Percentiles rank a stretch among this genome's conserved stretches.
Conservation (phyloP, 2,113 vertebrate species). For the Tinamus guttatus region DNA sequence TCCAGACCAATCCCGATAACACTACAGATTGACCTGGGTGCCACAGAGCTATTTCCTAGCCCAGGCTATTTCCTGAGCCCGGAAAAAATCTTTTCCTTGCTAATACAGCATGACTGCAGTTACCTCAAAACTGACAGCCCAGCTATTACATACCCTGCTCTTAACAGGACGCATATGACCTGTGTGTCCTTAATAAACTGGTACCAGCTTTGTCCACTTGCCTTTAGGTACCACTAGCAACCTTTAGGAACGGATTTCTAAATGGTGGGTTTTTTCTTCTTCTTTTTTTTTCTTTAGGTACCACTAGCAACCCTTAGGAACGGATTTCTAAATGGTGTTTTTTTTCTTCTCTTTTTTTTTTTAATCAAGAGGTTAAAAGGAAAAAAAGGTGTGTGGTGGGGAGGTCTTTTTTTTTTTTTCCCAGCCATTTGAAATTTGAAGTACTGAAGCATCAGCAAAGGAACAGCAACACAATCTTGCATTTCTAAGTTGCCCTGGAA, state of each 20-base stretch:
- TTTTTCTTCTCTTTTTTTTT: background rate
- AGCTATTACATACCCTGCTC: rapidly evolving
- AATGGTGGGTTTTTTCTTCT: background rate
- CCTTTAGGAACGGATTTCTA: background rate
- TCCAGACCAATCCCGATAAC: background rate
- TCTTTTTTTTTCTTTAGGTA: background rate
- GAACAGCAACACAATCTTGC: background rate
- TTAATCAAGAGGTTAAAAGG: background rate
- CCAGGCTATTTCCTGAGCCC: background rate
- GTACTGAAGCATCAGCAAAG: background rate
- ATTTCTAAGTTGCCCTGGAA: background rate
- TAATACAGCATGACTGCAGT: rapidly evolving
- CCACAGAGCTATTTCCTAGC: background rate
- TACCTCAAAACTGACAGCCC: background rate
- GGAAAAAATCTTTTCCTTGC: background rate
- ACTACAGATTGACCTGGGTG: background rate
- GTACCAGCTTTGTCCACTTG: too few relatives aligned
- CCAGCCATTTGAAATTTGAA: background rate
- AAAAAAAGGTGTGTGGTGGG: too few relatives aligned
- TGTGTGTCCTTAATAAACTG: background rate
- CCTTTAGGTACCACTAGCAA: background rate
- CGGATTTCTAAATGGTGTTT: background rate
- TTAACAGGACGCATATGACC: rapidly evolving
- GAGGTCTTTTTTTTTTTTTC: background rate
- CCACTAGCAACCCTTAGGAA: background rate